Conservation (phyloP, 2,113 vertebrate species). For the Mastomys coucha region DNA sequence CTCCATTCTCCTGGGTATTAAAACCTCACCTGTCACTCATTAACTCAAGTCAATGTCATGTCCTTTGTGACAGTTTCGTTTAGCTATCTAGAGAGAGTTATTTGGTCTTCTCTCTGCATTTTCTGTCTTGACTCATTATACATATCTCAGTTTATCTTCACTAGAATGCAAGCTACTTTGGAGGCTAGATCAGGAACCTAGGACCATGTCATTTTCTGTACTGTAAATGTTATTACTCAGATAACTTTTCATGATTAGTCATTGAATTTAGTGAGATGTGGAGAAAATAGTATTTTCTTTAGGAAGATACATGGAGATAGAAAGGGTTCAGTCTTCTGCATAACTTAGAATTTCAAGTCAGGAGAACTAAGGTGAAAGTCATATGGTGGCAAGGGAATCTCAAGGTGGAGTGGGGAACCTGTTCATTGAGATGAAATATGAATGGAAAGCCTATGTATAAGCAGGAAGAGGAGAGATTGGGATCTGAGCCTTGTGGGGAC, state of each 20-base stretch:
- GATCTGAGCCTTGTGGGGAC: not conserved
- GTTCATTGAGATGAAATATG: not conserved
- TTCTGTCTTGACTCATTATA: not conserved
- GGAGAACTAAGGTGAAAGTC: not conserved
- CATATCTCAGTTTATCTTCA: not conserved
- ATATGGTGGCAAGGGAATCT: rapidly evolving
- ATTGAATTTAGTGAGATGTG: not conserved
- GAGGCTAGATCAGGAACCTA: not conserved
- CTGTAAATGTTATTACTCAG: not conserved
- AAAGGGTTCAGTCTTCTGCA: not conserved
- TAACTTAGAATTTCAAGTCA: not conserved
- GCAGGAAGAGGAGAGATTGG: not conserved
- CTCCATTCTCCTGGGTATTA: not conserved
- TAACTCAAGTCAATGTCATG: too few species aligned
- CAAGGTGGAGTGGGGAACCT: rapidly evolving
- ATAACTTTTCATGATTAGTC: not conserved
- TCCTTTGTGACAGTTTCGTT: not conserved
- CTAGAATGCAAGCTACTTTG: not conserved
- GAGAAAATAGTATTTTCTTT: not conserved
- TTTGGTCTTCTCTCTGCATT: not conserved
- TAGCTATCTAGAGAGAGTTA: not conserved
- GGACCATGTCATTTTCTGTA: not conserved
- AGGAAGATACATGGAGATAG: not conserved
- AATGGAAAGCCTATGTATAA: not conserved
- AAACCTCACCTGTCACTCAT: not conserved